Base-by-base conservation (phyloP, 2,888 invertebrate genomes). In the Zygaena filipendulae region DNA sequence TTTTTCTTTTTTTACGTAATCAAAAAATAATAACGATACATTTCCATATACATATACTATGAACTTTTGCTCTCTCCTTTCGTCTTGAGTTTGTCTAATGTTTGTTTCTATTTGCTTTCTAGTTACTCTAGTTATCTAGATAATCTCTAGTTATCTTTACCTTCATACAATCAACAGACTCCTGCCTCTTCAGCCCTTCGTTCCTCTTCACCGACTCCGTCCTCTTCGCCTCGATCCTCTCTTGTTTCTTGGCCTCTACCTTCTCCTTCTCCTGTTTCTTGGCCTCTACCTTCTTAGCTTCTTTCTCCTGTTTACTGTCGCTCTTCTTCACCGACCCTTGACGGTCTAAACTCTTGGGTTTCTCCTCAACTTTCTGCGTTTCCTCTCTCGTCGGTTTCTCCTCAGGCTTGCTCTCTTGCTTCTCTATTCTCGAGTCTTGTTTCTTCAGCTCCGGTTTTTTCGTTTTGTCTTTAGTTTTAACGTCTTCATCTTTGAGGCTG, bases 401-500 rank as follows among this genome's bases (percentile, higher is more conserved):
- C 33, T 59, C 59, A 6, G 36, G 27, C 32, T 51, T 57, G 3
- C 38, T 18, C 9, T 56, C 57, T 2, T 34, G 23, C 11, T 52
- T 59, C n/a, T 66, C 66, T 4, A 51, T 47, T 16, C 7, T 16
- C 0, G 68, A 63, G 21, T 52, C 49, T 27, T 48, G 48, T 24
- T 47, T 51, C 30, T 46, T 50, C 4, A 52, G 35, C 10, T 50
- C 52, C 20, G 63, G 62, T 21, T 66, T 71, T 7, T 61, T 61
- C 30, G 45, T 40, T 27, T 61, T 62, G 1, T 59, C 61, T 39
- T 63, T 68, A 1, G 37, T 22, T 47, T 68, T 72, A 2, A 43
- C 11, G 7, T 72, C 71, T 34, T 79, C 77, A 3, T 77, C 77
- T 45, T 74, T 75, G 21, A 71, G 47, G 29, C 71, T 70, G 1